phyloP scores from a whole-genome alignment of 2,113 vertebrate genomes.

The Brachyistius frenatus region DNA sequence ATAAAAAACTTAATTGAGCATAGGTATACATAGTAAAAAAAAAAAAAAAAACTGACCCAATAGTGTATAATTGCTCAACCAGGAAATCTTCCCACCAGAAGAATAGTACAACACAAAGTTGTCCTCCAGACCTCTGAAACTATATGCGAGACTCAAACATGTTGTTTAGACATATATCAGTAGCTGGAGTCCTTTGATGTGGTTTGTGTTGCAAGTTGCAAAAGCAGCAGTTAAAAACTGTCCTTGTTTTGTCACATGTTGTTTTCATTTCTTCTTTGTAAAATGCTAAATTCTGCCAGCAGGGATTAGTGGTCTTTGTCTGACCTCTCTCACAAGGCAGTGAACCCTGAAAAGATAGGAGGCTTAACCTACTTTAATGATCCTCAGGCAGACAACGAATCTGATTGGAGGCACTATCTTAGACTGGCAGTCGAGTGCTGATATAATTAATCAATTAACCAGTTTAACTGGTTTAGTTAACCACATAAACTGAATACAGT shows the following conservation, averaged over 20 bases:
- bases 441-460: too few species aligned
- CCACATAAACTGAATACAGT: too few species aligned
- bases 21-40: too few species aligned
- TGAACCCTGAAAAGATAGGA: slow-evolving; percentile 7
- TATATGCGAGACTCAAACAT: neutral
- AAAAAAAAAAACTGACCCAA: too few species aligned
- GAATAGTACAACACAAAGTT: neutral
- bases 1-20: too few species aligned
- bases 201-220: neutral
- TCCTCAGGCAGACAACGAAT: neutral
- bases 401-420: neutral
- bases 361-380: slow-evolving; percentile 3
- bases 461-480: too few species aligned
- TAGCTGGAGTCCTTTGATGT: slow-evolving; percentile 8
- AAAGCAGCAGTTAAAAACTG: neutral
- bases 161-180: neutral
- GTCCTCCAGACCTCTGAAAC: neutral
- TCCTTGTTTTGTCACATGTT: slow-evolving; percentile 11
- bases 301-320: neutral
- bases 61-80: too few species aligned
- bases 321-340: slow-evolving; percentile 33
- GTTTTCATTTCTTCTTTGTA: slow-evolving; percentile 2
- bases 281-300: neutral
- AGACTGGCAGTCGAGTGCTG: too few species aligned
- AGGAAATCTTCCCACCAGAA: too few species aligned